These are phyloP conservation scores for Guaruba guarouba DNA, from an alignment of 2,113 vertebrate genomes.

Conservation along the genomic window DNA sequence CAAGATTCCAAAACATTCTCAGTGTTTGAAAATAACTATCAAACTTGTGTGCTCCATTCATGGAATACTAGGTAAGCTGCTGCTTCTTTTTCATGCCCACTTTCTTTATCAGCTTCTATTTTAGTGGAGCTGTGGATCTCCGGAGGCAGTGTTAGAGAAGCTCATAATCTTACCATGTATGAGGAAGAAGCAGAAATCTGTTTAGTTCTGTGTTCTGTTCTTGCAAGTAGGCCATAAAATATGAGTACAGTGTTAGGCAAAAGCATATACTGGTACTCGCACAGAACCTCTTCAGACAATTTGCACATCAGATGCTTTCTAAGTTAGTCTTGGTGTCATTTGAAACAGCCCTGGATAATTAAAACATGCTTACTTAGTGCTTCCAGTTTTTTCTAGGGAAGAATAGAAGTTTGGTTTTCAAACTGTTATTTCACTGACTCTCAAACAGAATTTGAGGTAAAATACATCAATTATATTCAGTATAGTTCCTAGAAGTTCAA, in stretches of 20 bases:
- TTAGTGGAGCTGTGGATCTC: not conserved
- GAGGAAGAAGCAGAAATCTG: not conserved
- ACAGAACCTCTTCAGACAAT: not conserved
- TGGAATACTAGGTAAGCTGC: not conserved
- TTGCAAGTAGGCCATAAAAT: not conserved
- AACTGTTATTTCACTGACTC: not conserved
- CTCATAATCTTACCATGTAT: not conserved
- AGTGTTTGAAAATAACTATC: not conserved
- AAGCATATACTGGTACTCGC: not conserved
- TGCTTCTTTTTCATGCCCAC: not conserved
- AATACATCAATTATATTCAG: not conserved
- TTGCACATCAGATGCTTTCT: not conserved
- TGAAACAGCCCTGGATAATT: not conserved
- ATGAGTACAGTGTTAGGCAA: not conserved
- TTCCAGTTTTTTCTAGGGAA: not conserved
- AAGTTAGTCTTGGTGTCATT: not conserved
- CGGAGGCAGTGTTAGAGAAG: not conserved
- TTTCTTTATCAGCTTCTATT: not conserved
- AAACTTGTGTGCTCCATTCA: not conserved
- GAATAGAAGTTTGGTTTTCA: not conserved
- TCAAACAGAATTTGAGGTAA: not conserved
- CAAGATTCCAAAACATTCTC: not conserved
- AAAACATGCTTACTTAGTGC: not conserved
- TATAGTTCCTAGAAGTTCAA: not conserved
- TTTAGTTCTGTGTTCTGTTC: not conserved